Percentiles rank a stretch among this genome's conserved stretches.
These are phyloP conservation scores for Lapara coniferarum DNA, from an alignment of 2,888 invertebrate genomes.

Conservation along the genomic window DNA sequence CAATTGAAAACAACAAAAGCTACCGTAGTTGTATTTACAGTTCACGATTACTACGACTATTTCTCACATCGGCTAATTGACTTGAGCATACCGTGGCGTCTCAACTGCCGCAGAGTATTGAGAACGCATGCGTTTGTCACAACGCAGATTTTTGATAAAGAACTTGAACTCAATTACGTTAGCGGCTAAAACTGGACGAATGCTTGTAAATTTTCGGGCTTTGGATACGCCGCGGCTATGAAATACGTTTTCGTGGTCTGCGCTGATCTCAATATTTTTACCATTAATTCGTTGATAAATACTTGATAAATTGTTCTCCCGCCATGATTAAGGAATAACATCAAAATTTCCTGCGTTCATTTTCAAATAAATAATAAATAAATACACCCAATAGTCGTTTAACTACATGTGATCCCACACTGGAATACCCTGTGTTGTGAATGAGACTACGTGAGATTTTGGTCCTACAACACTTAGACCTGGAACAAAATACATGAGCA, in stretches of 20 bases:
- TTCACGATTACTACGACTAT: not conserved
- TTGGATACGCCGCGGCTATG: not conserved
- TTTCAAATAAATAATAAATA: not conserved
- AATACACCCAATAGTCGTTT: not conserved
- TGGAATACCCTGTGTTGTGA: not conserved
- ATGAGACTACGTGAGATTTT: not conserved
- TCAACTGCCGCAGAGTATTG: not conserved
- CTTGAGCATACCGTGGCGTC: conserved; percentile 1
- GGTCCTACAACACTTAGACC: not conserved
- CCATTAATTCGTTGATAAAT: not conserved
- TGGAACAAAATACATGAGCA: not conserved
- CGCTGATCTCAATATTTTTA: not conserved
- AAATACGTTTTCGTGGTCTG: not conserved
- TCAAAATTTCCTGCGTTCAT: not conserved
- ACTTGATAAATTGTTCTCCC: not conserved
- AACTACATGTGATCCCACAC: not conserved
- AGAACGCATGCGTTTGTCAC: not conserved
- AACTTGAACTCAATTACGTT: too few relatives aligned
- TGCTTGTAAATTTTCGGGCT: too few relatives aligned
- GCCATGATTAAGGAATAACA: not conserved
- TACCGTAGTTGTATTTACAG: not conserved
- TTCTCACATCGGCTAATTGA: conserved; percentile 11
- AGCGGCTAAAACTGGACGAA: too few relatives aligned
- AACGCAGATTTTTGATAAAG: too few relatives aligned
- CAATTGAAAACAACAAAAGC: not conserved